phyloP scores from a whole-genome alignment of 2,113 vertebrate species.

The Carlito syrichta region DNA sequence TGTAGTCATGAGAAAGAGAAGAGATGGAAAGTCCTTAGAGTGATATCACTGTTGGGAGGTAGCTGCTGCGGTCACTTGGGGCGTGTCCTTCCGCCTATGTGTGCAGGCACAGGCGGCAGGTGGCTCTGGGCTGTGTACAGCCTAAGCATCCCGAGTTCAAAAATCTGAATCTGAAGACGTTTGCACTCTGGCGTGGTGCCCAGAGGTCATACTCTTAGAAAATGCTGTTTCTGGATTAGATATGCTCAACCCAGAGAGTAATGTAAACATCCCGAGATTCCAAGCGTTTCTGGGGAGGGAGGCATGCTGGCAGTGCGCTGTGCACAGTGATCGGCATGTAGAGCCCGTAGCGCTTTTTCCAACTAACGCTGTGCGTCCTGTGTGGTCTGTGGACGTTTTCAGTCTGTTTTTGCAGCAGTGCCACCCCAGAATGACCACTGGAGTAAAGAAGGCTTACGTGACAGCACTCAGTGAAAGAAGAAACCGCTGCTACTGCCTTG shows the following conservation, averaged over 20 bases:
- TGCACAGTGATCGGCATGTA: no score
- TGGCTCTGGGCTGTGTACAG: no score
- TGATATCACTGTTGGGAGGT: not conserved
- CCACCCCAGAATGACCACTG: not conserved
- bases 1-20: not conserved
- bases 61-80: not conserved
- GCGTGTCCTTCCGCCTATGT: not conserved
- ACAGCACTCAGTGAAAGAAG: not conserved
- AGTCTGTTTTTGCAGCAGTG: not conserved
- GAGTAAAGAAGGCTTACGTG: not conserved
- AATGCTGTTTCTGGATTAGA: not conserved
- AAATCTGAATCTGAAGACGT: not conserved
- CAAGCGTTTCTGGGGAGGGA: not conserved
- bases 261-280: not conserved
- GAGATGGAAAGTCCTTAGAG: not conserved
- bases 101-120: no score
- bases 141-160: not conserved
- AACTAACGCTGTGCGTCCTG: not conserved
- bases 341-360: no score
- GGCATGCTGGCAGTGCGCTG: no score
- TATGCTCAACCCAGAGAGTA: not conserved
- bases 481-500: not conserved
- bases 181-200: not conserved
- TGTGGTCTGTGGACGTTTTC: not conserved
- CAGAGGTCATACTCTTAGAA: not conserved